phyloP scores from a whole-genome alignment of 1,140 invertebrate species.

The Tetranychus cinnabarinus region DNA sequence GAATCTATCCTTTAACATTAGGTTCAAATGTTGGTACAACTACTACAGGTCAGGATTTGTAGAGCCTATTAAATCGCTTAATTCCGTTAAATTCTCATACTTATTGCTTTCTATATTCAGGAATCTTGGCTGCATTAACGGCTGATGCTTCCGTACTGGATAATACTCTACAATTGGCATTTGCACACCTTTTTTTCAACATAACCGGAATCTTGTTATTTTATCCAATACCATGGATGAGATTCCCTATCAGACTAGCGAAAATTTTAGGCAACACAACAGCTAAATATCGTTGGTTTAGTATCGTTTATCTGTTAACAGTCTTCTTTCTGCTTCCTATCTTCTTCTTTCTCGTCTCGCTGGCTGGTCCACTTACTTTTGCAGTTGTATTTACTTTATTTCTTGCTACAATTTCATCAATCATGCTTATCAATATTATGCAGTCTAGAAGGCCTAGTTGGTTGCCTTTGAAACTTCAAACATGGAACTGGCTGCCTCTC shows the following conservation, averaged over 20 bases:
- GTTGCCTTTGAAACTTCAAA: constrained; percentile 22
- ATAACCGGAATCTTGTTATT: constrained; percentile 35
- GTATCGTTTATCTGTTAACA: constrained; percentile 27
- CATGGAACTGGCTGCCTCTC: constrained; percentile 29
- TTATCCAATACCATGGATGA: constrained; percentile 31
- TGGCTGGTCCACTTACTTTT: constrained; percentile 15
- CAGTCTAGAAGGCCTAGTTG: constrained; percentile 21
- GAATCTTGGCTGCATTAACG: constrained; percentile 27
- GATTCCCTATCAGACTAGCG: constrained; percentile 30
- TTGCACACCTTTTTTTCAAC: constrained; percentile 38
- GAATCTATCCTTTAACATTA: constrained; percentile 34
- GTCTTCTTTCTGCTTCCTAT: constrained; percentile 29
- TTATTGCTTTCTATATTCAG: background rate
- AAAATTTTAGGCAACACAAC: constrained; percentile 28
- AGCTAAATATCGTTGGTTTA: constrained; percentile 32
- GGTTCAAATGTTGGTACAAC: constrained; percentile 39
- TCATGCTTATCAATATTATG: constrained; percentile 20
- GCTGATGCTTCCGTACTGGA: constrained; percentile 18
- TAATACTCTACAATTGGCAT: constrained; percentile 31
- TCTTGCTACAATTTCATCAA: constrained; percentile 16
- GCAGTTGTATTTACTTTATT: constrained; percentile 17
- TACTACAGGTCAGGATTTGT: constrained; percentile 21
- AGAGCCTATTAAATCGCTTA: too few relatives aligned
- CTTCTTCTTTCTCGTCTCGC: constrained; percentile 24
- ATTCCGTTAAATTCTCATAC: too few relatives aligned